Conservation (phyloP, 2,888 invertebrate species). For the Notocelia uddmanniana region DNA sequence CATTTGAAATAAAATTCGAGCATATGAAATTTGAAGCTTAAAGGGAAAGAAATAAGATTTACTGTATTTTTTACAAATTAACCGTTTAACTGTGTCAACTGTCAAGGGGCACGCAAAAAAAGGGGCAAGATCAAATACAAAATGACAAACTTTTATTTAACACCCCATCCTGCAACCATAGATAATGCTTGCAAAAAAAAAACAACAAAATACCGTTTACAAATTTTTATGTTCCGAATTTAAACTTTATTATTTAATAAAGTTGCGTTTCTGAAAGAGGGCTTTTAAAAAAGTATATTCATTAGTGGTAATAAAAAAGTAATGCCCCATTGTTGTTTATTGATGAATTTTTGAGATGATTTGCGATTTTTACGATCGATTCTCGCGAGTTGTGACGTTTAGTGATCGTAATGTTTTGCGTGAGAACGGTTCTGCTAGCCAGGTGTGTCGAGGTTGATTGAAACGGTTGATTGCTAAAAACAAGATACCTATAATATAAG, state of each 20-base stretch:
- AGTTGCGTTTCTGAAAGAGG: constrained; percentile 40
- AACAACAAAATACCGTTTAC: constrained; percentile 44
- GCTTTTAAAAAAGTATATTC: constrained; percentile 45
- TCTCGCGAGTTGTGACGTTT: constrained; percentile 36
- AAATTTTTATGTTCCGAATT: constrained; percentile 47
- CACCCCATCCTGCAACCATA: constrained; percentile 44
- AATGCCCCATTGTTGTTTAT: constrained; percentile 40
- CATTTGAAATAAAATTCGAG: neutral
- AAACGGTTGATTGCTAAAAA: neutral
- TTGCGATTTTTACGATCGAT: constrained; percentile 47
- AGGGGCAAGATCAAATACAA: constrained; percentile 45
- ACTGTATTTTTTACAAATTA: neutral
- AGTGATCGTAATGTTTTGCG: constrained; percentile 41
- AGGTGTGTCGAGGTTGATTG: constrained; percentile 30
- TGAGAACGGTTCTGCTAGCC: constrained; percentile 43
- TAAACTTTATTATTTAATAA: constrained; percentile 48
- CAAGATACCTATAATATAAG: too few species aligned
- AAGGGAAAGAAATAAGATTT: neutral
- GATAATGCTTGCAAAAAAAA: constrained; percentile 33
- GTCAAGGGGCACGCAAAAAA: constrained; percentile 44
- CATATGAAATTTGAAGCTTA: neutral
- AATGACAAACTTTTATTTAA: constrained; percentile 41
- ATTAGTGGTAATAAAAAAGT: constrained; percentile 47
- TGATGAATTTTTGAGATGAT: constrained; percentile 48
- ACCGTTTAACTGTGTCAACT: constrained; percentile 42